These are phyloP conservation scores for Gavia stellata DNA, from an alignment of 2,113 vertebrate species.

Conservation along the genomic window DNA sequence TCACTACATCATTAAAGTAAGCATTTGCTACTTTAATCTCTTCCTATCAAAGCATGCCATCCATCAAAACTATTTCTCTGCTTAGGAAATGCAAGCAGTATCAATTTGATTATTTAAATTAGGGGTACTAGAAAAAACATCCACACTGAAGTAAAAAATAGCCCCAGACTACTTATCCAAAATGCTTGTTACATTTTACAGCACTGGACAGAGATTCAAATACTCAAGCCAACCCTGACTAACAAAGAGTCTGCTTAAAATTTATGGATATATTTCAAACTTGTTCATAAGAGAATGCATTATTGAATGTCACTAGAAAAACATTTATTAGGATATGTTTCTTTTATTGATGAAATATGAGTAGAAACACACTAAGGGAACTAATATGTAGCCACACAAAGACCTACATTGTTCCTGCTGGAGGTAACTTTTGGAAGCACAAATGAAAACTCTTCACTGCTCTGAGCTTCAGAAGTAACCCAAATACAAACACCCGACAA, in stretches of 20 bases:
- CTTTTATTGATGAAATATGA: background rate
- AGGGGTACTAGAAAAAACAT: background rate
- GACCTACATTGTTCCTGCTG: background rate
- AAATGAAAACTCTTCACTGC: background rate
- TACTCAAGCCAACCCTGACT: background rate
- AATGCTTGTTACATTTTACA: conserved; percentile 17
- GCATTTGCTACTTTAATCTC: background rate
- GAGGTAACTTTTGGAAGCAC: background rate
- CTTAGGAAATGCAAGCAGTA: background rate
- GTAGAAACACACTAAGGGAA: background rate
- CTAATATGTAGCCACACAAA: background rate
- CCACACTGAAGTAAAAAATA: background rate
- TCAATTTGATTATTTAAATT: background rate
- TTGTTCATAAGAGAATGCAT: background rate
- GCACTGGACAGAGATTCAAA: conserved; percentile 17
- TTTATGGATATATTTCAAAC: background rate
- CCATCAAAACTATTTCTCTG: background rate
- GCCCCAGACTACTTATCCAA: background rate
- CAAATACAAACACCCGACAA: background rate
- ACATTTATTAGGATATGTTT: background rate
- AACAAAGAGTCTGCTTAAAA: background rate
- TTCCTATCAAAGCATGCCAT: background rate
- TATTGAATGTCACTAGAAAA: background rate
- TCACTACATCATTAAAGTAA: conserved; percentile 7
- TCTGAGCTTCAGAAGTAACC: background rate